Evolutionary conservation across 2,113 vertebrate species (phyloP).

Genomic region (Odocoileus virginianus): DNA sequence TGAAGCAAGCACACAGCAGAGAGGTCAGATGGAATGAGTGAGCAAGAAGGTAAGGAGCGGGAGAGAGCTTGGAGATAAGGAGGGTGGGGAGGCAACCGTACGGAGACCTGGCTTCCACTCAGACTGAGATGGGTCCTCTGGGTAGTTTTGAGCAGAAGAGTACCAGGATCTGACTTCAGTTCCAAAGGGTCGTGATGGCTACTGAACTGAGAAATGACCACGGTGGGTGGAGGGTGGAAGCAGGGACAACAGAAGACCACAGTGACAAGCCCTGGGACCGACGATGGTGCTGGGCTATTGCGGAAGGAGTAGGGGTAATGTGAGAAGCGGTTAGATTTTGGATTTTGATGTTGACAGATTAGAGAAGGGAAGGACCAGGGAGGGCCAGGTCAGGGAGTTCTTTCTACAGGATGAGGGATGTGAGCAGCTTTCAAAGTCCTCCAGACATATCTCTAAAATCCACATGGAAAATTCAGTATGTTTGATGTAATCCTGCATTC

Average conservation of each 20-base stretch:
- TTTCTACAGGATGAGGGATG: neutral
- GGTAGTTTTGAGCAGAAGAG: neutral
- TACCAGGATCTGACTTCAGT: neutral
- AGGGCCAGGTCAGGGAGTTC: neutral
- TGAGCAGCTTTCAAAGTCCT: neutral
- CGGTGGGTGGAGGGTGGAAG: accelerated
- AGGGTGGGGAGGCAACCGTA: neutral
- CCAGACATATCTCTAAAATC: neutral
- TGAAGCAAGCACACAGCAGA: neutral
- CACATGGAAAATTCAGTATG: neutral
- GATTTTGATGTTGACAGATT: neutral
- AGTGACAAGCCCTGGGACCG: neutral
- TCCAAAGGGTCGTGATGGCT: neutral
- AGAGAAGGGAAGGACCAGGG: neutral
- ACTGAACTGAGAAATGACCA: neutral
- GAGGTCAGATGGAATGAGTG: neutral
- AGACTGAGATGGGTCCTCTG: neutral
- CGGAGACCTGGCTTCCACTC: neutral
- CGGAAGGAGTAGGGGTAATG: accelerated
- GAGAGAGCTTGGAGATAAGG: neutral
- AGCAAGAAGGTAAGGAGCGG: accelerated
- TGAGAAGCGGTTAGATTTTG: neutral
- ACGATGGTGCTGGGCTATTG: neutral
- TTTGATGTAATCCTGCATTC: neutral
- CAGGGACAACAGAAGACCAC: neutral